Percentiles rank a stretch among this genome's conserved stretches.
Evolutionary conservation across 1,140 invertebrate species (phyloP).

Genomic region (Trichonephila clavipes): DNA sequence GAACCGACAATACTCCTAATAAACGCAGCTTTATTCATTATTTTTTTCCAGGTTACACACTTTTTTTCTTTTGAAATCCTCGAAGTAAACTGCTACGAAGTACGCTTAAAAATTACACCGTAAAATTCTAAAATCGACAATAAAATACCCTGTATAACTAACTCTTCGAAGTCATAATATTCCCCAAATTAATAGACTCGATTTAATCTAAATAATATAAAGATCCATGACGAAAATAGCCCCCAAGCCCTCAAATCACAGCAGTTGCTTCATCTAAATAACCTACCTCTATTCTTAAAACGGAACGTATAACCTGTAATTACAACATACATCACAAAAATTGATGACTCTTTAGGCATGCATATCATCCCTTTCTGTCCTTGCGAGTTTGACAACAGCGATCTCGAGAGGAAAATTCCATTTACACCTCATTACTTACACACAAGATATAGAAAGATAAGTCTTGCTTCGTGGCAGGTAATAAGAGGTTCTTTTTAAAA

Average conservation of each 20-base stretch:
- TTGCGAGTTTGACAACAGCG: background rate
- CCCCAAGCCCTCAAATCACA: background rate
- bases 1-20: too few relatives aligned
- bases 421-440: constrained; percentile 9
- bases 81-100: too few relatives aligned
- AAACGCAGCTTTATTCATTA: too few relatives aligned
- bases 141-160: too few relatives aligned
- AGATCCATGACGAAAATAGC: background rate
- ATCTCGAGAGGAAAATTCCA: background rate
- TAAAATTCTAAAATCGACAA: too few relatives aligned
- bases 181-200: background rate
- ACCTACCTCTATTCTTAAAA: background rate
- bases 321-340: constrained; percentile 1
- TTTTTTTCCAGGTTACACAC: too few relatives aligned
- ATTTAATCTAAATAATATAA: background rate
- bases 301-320: background rate
- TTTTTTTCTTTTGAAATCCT: too few relatives aligned
- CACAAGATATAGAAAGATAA: constrained; percentile 9
- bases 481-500: constrained; percentile 3
- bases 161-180: background rate
- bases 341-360: background rate
- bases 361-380: background rate
- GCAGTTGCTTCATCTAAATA: background rate
- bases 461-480: background rate
- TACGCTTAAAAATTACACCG: too few relatives aligned